Evolutionary conservation across 35 echinoderm and acorn worm genomes (phyloP).

Genomic region (Amphiura filiformis): DNA sequence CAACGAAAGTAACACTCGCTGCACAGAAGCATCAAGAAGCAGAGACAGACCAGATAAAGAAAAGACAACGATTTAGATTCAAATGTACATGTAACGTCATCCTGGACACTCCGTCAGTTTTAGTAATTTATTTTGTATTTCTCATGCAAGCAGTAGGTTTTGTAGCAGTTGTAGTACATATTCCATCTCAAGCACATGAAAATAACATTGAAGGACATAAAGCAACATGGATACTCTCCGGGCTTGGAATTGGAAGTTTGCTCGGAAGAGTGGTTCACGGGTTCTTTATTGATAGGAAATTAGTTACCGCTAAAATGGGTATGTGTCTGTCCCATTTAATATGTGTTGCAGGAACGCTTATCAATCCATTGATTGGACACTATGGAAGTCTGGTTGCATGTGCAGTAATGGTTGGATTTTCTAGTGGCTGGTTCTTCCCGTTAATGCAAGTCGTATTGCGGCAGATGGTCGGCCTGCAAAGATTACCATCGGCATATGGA

Average conservation of each 20-base stretch:
- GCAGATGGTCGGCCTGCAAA: neutral
- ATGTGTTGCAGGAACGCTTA: neutral
- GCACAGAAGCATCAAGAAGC: neutral
- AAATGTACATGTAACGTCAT: neutral
- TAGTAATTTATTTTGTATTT: constrained; percentile 24
- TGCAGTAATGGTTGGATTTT: constrained; percentile 7
- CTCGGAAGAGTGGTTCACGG: neutral
- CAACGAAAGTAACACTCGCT: neutral
- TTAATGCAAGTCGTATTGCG: constrained; percentile 13
- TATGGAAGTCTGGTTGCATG: neutral
- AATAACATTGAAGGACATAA: neutral
- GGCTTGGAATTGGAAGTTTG: constrained; percentile 25
- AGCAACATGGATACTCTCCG: constrained; percentile 5
- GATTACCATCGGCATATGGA: constrained; percentile 17
- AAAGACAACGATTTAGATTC: neutral
- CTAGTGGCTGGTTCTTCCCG: constrained; percentile 17
- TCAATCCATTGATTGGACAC: neutral
- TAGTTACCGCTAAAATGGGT: neutral
- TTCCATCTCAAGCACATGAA: neutral
- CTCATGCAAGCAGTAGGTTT: constrained; percentile 21
- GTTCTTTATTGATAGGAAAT: neutral
- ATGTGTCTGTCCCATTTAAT: neutral
- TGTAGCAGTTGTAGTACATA: constrained; percentile 12
- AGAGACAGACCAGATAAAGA: neutral
- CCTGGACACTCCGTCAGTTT: neutral